Conservation (phyloP, 2,113 vertebrate species). For the Xiphias gladius region DNA sequence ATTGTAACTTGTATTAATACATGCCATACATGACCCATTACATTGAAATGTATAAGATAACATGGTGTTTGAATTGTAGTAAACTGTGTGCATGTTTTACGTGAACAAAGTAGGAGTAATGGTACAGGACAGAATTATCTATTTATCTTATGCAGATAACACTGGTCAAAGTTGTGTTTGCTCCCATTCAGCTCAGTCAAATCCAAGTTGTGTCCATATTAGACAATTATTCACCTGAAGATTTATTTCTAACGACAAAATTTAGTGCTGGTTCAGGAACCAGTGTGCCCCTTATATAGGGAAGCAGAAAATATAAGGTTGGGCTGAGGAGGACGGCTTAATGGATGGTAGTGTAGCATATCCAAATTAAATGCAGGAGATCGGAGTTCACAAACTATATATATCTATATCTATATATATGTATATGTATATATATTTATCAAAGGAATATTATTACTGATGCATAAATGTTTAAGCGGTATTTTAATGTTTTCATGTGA, state of each 20-base stretch:
- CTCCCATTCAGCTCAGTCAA: not conserved
- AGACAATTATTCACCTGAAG: not conserved
- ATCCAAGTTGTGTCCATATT: not conserved
- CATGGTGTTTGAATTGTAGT: no score
- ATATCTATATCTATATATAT: no score
- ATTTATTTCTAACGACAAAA: not conserved
- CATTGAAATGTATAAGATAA: not conserved
- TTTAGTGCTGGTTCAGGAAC: not conserved
- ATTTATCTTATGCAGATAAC: not conserved
- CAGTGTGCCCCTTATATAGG: not conserved
- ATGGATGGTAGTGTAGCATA: no score
- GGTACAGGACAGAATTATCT: no score
- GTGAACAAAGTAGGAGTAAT: not conserved
- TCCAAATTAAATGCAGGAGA: no score
- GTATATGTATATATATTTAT: no score
- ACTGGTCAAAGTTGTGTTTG: not conserved
- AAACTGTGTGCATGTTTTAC: not conserved
- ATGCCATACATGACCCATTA: not conserved
- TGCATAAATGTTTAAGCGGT: no score
- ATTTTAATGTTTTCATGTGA: no score
- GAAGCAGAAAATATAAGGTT: not conserved
- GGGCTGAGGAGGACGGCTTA: not conserved
- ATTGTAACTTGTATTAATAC: not conserved
- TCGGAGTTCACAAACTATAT: no score
- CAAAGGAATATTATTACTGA: no score